Conservation (phyloP, 1,140 invertebrate species). For the Nomia melanderi region DNA sequence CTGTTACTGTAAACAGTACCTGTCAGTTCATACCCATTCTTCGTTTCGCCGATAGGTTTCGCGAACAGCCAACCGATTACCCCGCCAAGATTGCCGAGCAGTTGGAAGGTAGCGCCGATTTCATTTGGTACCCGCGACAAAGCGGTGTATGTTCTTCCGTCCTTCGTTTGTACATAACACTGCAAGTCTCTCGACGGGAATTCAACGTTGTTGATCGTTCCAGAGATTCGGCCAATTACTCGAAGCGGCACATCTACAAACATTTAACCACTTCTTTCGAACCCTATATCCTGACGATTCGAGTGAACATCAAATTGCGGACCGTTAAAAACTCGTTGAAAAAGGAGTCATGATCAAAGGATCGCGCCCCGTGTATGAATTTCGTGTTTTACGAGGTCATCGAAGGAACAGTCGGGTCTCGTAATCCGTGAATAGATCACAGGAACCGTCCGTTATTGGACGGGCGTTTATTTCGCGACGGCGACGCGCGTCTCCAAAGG, state of each 20-base stretch:
- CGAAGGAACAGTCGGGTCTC: conserved; percentile 55
- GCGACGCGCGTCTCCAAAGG: conserved; percentile 24
- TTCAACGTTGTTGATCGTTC: conserved; percentile 88
- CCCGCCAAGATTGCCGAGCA: conserved; percentile 89
- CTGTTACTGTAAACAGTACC: conserved; percentile 81
- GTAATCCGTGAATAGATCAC: conserved; percentile 76
- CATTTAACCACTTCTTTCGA: not conserved
- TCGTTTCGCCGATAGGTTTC: conserved; percentile 85
- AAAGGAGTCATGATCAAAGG: conserved; percentile 38
- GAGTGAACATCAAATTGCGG: not conserved
- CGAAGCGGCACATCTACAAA: conserved; percentile 88
- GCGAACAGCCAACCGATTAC: conserved; percentile 97
- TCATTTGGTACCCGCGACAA: conserved; percentile 88
- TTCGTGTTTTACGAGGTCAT: conserved; percentile 62
- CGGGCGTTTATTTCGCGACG: conserved; percentile 34
- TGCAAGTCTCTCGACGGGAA: conserved; percentile 92
- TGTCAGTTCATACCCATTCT: conserved; percentile 93
- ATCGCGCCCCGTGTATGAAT: conserved; percentile 1
- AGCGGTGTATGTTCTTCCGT: conserved; percentile 95
- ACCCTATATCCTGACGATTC: not conserved
- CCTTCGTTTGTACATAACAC: conserved; percentile 93
- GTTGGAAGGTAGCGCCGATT: conserved; percentile 90
- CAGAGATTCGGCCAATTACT: conserved; percentile 92
- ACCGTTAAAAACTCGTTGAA: not conserved
- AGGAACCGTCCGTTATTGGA: conserved; percentile 46